These are phyloP conservation scores for Xestia ashworthii DNA, from an alignment of 2,888 invertebrate genomes.

Conservation along the genomic window DNA sequence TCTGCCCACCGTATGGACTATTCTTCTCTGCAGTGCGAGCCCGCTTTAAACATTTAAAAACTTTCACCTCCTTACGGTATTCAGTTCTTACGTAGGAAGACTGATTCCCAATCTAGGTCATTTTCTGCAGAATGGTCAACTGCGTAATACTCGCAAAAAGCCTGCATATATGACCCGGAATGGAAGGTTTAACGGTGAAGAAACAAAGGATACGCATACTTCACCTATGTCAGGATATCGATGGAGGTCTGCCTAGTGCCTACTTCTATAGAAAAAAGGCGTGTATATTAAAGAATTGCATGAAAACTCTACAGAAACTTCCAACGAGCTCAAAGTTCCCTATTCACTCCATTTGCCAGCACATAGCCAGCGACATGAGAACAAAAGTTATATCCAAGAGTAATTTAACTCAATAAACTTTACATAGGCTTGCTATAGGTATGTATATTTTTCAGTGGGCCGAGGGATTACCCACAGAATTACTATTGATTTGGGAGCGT, in stretches of 20 bases:
- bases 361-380: constrained; percentile 41
- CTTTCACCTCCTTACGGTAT: too few species aligned
- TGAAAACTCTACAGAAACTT: constrained; percentile 1
- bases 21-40: too few species aligned
- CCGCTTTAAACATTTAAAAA: too few species aligned
- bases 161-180: not conserved
- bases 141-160: not conserved
- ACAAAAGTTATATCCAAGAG: constrained; percentile 53
- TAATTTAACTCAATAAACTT: constrained; percentile 63
- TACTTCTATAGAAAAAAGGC: too few species aligned
- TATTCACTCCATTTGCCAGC: constrained; percentile 40
- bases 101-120: not conserved
- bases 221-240: not conserved
- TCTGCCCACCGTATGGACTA: too few species aligned
- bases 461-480: constrained; percentile 87
- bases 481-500: constrained; percentile 89
- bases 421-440: constrained; percentile 54
- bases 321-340: constrained; percentile 20
- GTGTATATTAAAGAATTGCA: not conserved
- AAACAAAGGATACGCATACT: not conserved
- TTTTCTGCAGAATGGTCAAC: not conserved
- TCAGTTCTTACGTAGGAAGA: too few species aligned
- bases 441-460: constrained; percentile 84
- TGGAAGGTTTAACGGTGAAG: not conserved
- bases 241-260: not conserved